These are phyloP conservation scores for Sinelater perroti DNA, from an alignment of 2,888 invertebrate species.

Conservation along the genomic window DNA sequence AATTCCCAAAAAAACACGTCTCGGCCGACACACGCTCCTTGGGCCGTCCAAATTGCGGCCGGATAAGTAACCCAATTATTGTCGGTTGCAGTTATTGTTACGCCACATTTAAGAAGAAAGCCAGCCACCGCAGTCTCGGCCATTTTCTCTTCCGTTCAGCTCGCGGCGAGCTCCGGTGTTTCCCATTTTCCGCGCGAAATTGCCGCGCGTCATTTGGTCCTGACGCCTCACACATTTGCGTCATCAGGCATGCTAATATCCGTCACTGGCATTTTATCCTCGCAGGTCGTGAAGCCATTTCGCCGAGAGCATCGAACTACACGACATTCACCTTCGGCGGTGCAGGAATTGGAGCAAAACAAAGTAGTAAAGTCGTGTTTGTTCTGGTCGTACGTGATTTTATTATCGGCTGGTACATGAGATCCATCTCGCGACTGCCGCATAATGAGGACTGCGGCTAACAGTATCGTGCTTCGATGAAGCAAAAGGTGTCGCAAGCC, in stretches of 20 bases:
- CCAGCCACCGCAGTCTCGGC: background rate
- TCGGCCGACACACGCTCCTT: background rate
- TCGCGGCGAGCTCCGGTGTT: background rate
- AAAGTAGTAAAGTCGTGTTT: background rate
- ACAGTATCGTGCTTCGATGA: background rate
- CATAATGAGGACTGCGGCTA: conserved; percentile 3
- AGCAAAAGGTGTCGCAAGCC: background rate
- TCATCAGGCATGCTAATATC: background rate
- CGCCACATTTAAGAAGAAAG: conserved; percentile 14
- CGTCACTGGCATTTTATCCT: background rate
- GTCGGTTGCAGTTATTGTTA: background rate
- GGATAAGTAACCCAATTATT: conserved; percentile 2
- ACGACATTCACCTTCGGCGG: conserved; percentile 20
- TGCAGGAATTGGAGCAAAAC: conserved; percentile 18
- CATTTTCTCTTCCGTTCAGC: conserved; percentile 6
- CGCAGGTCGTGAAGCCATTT: too few relatives aligned
- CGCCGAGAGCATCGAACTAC: background rate
- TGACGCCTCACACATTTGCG: too few relatives aligned
- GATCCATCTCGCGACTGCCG: conserved; percentile 1
- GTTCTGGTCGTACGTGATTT: conserved; percentile 12
- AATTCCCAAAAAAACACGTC: background rate
- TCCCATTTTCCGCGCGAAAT: too few relatives aligned
- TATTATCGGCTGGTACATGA: conserved; percentile 8
- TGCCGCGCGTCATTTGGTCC: too few relatives aligned
- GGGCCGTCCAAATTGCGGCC: background rate